phyloP scores from a whole-genome alignment of 2,113 vertebrate species.

The Onychorhynchus coronatus region DNA sequence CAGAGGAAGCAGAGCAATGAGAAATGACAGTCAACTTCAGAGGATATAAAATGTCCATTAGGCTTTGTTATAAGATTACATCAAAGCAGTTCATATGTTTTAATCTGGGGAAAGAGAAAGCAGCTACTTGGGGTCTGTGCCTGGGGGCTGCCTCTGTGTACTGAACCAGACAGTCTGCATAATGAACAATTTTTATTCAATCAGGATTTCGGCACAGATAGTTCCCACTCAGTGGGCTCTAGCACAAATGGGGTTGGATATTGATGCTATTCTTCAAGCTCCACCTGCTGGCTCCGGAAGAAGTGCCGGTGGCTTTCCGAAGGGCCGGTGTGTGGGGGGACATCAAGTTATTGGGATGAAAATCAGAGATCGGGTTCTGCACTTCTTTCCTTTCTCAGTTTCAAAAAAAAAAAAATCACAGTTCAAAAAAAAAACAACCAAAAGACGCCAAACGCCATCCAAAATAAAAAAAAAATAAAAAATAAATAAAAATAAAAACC shows the following conservation, averaged over 20 bases:
- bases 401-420: background rate
- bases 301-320: constrained; percentile 7
- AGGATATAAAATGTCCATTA: constrained; percentile 79
- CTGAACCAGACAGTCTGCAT: constrained; percentile 76
- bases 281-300: constrained; percentile 71
- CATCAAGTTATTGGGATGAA: background rate
- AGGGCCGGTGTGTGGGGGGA: background rate
- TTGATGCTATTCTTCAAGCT: constrained; percentile 72
- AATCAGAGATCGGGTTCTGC: background rate
- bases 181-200: constrained; percentile 78
- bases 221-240: constrained; percentile 61
- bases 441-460: no score
- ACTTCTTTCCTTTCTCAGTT: background rate
- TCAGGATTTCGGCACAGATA: constrained; percentile 69
- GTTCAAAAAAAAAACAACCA: background rate
- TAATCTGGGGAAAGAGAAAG: constrained; percentile 74
- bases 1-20: constrained; percentile 59
- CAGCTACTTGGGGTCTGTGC: constrained; percentile 73
- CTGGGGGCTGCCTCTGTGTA: constrained; percentile 75
- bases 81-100: constrained; percentile 76
- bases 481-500: background rate
- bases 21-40: constrained; percentile 75
- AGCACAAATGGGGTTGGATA: constrained; percentile 32
- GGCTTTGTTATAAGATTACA: constrained; percentile 78
- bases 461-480: background rate